Conservation (phyloP, 2,888 invertebrate genomes). For the Athrips mouffetella region DNA sequence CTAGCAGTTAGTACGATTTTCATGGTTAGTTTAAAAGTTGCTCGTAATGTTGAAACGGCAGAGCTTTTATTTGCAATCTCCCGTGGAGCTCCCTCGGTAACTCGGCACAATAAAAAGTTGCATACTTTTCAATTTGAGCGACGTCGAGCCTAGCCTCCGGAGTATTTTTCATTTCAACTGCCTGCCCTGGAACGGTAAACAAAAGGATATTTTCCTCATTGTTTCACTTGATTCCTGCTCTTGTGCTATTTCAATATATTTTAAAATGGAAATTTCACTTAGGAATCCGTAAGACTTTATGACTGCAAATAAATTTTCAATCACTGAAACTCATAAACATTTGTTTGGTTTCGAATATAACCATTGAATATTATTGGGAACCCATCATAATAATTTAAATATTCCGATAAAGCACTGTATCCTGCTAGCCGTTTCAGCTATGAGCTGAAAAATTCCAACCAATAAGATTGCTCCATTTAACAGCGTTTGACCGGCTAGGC, state of each 20-base stretch:
- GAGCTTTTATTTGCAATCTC: conserved; percentile 49
- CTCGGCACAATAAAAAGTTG: conserved; percentile 57
- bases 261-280: not conserved
- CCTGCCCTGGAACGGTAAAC: conserved; percentile 52
- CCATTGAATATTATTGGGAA: no score
- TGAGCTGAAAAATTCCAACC: no score
- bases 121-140: conserved; percentile 61
- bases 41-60: conserved; percentile 30
- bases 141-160: conserved; percentile 43
- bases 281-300: not conserved
- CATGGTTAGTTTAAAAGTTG: not conserved
- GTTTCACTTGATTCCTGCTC: conserved; percentile 41
- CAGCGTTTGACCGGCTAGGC: no score
- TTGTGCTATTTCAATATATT: not conserved
- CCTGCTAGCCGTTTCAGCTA: no score
- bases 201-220: conserved; percentile 62
- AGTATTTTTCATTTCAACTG: conserved; percentile 63
- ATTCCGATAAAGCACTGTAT: no score
- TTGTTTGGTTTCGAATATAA: no score
- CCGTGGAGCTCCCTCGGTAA: conserved; percentile 29
- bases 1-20: conserved; percentile 14
- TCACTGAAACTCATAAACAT: no score
- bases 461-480: no score
- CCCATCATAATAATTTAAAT: no score
- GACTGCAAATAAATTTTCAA: no score